Evolutionary conservation across 1,140 invertebrate species (phyloP), one percentile per base, ranked within the genome.

Genomic region (Zaprionus taronus): DNA sequence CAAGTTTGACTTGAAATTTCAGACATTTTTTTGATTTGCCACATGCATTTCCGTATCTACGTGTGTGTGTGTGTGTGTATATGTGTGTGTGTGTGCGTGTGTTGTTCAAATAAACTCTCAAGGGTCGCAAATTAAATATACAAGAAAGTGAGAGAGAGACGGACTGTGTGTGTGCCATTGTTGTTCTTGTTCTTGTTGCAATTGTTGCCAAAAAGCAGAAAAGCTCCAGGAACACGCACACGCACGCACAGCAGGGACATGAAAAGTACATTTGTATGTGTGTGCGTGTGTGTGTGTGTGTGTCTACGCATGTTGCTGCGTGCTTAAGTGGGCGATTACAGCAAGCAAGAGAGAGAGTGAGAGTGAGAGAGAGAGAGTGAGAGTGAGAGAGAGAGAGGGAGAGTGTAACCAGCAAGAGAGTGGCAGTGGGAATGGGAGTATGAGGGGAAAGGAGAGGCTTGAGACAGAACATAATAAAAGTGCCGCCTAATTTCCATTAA

Each of bases 221-320:
- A 36, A 36, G 63, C 72, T 62, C 11, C 41, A 57, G 4, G 38
- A 17, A 51, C 55, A 65, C 36, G 28, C 64, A 36, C 47, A 26
- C 47, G 51, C 65, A 69, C 20, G 73, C 57, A 58, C 26, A 80
- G 69, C 81, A 83, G 70, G 81, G 73, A 83, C 68, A 77, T 74
- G 70, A 56, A 72, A 66, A 62, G 73, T 67, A 70, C 31, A 77
- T 47, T n/a, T 47, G 15, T 2, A 41, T 77, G 57, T 55, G 38
- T 56, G 28, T 31, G 28, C 15, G 41, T 44, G 15, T n/a, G n/a
- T 77, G 57, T 55, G 38, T 15, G 5, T 77, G 15, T 15, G 15
- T 77, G 51, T 56, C 47, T 51, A 74, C 62, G 66, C 47, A 60
- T 66, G 12, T 66, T 56, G 24, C 24, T 56, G 72, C 58, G 53